Evolutionary conservation across 2,888 invertebrate genomes (phyloP), one percentile per base, ranked within the genome.

Genomic region (Drosophila picticornis): DNA sequence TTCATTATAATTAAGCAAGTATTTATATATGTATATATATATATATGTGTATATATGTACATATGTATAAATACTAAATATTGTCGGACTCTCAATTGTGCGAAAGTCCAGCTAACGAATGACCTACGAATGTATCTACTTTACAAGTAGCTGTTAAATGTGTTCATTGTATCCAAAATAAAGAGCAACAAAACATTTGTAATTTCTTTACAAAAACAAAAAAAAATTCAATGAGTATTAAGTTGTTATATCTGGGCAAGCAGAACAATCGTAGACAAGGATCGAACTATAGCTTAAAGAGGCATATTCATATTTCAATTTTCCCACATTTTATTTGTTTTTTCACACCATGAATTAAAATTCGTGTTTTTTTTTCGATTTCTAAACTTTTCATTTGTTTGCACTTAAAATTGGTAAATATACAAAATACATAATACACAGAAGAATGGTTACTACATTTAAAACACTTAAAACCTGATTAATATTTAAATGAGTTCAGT

Each of bases 111-210:
- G 57, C 69, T 69, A 77, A 69, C 77, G 74, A 81, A 70, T 65
- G 52, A 72, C 52, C 58, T 70, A 64, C 77, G 65, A 77, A 77
- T 80, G 55, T 77, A 71, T 60, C 81, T 80, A 80, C 81, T 81
- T 71, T 75, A 72, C 81, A 80, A 80, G 78, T 80, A 81, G 82
- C 60, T 81, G 79, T 81, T 80, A 64, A 80, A 72, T 78, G 79
- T 80, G 82, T 81, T 80, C 82, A 80, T 50, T 74, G 63, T 81
- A 79, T 29, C 48, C 58, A 40, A 72, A 69, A 66, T 50, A 68
- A 58, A 57, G 55, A 68, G 13, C 50, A 59, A 40, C 25, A 25
- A 62, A 75, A 66, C 29, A 70, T 85, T 84, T 84, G 84, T 88
- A 88, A 88, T 78, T 56, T 88, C 81, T 83, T 80, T 75, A 77